phyloP scores from a whole-genome alignment of 2,113 vertebrate species.

The Gadus chalcogrammus region DNA sequence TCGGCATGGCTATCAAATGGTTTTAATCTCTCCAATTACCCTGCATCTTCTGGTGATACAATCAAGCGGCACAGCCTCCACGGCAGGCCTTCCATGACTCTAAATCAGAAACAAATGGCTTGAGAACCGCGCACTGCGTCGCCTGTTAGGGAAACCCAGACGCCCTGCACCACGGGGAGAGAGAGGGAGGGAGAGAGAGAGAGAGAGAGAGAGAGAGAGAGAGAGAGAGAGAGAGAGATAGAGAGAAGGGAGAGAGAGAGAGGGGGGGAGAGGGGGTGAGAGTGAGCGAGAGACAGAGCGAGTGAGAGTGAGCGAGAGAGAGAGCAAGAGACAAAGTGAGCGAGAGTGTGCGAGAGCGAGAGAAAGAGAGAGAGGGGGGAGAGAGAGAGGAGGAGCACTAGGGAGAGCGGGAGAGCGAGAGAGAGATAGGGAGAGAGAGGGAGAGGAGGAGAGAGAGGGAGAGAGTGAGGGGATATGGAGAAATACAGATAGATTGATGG shows the following conservation, averaged over 20 bases:
- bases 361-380: background rate
- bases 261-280: constrained; percentile 9
- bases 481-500: constrained; percentile 14
- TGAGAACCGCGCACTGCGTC: constrained; percentile 27
- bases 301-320: constrained; percentile 1
- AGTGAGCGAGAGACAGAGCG: constrained; percentile 4
- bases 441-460: constrained; percentile 9
- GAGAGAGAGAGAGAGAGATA: constrained; percentile 5
- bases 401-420: too few species aligned
- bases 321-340: constrained; percentile 4
- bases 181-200: constrained; percentile 20
- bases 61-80: constrained; percentile 38
- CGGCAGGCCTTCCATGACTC: constrained; percentile 39
- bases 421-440: too few species aligned
- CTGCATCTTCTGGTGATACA: constrained; percentile 59
- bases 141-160: constrained; percentile 2
- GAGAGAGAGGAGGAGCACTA: too few species aligned
- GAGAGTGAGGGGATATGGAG: background rate
- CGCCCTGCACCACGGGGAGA: background rate
- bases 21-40: constrained; percentile 59
- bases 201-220: constrained; percentile 5
- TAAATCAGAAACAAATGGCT: constrained; percentile 63
- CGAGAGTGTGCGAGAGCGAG: background rate
- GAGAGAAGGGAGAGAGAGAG: constrained; percentile 8
- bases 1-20: constrained; percentile 50